A percentile compares a stretch with the other conserved stretches of the same genome.
These are phyloP conservation scores for Panopea generosa DNA, from an alignment of 2,888 invertebrate species.

Conservation along the genomic window DNA sequence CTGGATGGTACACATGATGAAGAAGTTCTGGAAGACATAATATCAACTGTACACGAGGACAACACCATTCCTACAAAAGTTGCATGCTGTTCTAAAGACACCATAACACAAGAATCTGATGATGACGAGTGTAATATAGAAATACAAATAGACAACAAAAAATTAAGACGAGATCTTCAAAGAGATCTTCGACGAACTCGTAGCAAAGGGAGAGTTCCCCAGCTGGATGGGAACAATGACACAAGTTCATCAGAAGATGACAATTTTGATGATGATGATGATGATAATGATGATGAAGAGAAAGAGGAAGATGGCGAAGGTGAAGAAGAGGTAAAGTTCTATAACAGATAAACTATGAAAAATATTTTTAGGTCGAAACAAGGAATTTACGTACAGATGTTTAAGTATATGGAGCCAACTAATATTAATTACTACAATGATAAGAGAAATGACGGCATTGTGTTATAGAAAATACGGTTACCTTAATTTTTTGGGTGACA, in stretches of 20 bases:
- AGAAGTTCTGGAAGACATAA: background rate
- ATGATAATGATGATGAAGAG: constrained; percentile 89
- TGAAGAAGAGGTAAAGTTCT: constrained; percentile 81
- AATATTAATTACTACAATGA: no score
- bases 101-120: no score
- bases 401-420: no score
- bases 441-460: no score
- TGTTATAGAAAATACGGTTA: no score
- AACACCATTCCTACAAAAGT: no score
- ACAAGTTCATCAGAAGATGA: constrained; percentile 89
- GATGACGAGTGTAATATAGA: background rate
- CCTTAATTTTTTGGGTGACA: no score
- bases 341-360: background rate
- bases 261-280: constrained; percentile 90
- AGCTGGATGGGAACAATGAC: constrained; percentile 80
- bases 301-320: constrained; percentile 89
- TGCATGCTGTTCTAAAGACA: no score
- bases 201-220: constrained; percentile 34
- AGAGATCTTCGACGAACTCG: no score
- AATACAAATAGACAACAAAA: constrained; percentile 12
- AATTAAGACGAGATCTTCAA: background rate
- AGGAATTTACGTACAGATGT: no score
- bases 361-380: no score
- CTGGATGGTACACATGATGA: constrained; percentile 79
- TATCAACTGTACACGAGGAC: no score